Evolutionary conservation across 2,888 invertebrate species (phyloP), one percentile per base, ranked within the genome.

Genomic region (Taphrorychus bicolor): DNA sequence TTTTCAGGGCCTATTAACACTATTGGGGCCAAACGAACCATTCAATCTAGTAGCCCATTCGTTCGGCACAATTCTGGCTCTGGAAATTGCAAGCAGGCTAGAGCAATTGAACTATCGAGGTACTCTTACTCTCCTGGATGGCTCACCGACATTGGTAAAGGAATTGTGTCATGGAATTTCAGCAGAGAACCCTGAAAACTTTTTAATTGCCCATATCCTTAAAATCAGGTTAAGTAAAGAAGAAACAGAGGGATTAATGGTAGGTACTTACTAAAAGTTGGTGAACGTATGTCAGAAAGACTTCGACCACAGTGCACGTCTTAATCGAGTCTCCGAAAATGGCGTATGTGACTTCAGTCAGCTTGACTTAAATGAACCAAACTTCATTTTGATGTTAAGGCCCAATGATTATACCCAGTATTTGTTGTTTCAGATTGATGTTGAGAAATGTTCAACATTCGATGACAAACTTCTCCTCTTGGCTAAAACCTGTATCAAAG

Each of bases 21-120:
- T 56, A 11, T 17, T 57, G 41, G 9, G 19, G 16, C 48, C 48
- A 2, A 11, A 24, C 9, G 83, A 87, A 53, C 84, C 85, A 0
- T 95, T 92, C 83, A 87, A 87, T 66, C 78, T 97, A 0, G 86
- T 92, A n/a, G 97, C 93, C 1, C 97, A 97, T 84, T 97, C 97
- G 11, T 96, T 89, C 77, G 97, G 97, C 48, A 84, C 90, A 0
- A 81, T 91, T 18, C 84, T 95, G 17, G 90, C 91, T 0, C 81
- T 96, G 60, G 93, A 95, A 79, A 83, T 97, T 66, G 91, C 89
- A 2, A 83, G 87, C 7, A 85, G 87, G 75, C 83, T 97, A 40
- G 94, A 94, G 80, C 83, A 81, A 4, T 83, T 86, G 74, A 91
- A 91, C 72, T 83, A 84, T 58, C 82, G 78, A n/a, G 92, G 92